Percentiles rank a stretch among this genome's conserved stretches.
These are phyloP conservation scores for Bombus waltoni DNA, from an alignment of 1,140 invertebrate species.

Conservation along the genomic window DNA sequence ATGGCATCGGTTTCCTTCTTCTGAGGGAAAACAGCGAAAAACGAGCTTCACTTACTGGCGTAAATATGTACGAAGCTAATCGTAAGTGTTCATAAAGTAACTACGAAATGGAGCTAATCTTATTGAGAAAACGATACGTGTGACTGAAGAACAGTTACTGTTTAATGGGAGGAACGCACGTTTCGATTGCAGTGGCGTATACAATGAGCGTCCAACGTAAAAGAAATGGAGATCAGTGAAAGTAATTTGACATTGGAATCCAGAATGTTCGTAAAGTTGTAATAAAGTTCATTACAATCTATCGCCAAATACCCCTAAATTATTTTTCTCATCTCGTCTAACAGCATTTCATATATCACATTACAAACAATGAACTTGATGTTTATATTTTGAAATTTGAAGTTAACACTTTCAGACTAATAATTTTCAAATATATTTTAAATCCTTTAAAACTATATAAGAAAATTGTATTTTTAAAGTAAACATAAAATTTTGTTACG, in stretches of 20 bases:
- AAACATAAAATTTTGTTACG: too few species aligned
- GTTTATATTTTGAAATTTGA: too few species aligned
- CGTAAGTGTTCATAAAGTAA: slow-evolving; percentile 65
- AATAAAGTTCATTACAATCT: background rate
- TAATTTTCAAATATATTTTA: too few species aligned
- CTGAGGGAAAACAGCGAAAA: slow-evolving; percentile 3
- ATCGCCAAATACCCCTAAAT: too few species aligned
- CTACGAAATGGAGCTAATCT: slow-evolving; percentile 47
- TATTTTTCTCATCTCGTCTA: too few species aligned
- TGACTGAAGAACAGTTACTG: slow-evolving; percentile 29
- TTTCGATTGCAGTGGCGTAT: background rate
- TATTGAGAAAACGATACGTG: slow-evolving; percentile 2
- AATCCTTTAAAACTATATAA: too few species aligned
- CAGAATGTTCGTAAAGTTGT: background rate
- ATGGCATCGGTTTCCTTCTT: background rate
- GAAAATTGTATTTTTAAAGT: too few species aligned
- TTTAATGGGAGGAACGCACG: background rate
- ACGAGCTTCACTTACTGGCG: slow-evolving; percentile 52
- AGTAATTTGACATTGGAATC: background rate
- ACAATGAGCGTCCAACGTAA: background rate
- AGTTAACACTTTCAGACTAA: too few species aligned
- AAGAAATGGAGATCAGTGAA: too few species aligned
- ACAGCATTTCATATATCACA: too few species aligned
- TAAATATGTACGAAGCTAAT: slow-evolving; percentile 53
- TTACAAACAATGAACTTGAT: too few species aligned